Conservation (phyloP, 2,888 invertebrate genomes). For the Lasioglossum malachurum region DNA sequence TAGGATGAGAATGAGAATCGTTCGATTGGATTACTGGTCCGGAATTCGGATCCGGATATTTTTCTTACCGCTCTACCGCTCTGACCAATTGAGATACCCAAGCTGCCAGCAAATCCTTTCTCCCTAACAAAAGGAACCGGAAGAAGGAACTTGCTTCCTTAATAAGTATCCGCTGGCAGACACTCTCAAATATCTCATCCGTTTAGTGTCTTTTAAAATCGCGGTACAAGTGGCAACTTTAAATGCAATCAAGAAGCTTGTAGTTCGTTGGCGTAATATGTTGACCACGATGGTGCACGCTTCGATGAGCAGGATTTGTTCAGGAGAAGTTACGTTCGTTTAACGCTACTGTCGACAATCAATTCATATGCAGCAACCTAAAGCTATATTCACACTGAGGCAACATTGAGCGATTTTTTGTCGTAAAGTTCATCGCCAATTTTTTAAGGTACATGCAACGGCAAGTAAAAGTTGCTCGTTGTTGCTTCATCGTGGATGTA, state of each 20-base stretch:
- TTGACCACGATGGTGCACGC: not conserved
- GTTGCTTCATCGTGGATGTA: not conserved
- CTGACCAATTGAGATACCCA: slow-evolving; percentile 15
- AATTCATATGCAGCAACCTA: not conserved
- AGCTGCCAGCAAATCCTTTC: not conserved
- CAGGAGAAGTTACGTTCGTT: not conserved
- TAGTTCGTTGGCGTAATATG: not conserved
- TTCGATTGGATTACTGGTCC: slow-evolving; percentile 16
- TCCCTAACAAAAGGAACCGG: not conserved
- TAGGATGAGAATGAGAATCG: slow-evolving; percentile 8
- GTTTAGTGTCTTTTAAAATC: not conserved
- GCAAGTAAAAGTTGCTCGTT: not conserved
- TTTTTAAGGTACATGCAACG: not conserved
- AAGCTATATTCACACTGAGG: not conserved
- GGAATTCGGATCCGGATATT: slow-evolving; percentile 21
- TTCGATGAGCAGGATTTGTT: not conserved
- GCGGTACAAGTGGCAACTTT: not conserved
- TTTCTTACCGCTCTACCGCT: slow-evolving; percentile 17
- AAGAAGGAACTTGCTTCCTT: not conserved
- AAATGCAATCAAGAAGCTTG: not conserved
- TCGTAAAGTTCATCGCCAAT: not conserved
- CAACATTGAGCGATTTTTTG: not conserved
- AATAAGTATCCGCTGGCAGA: not conserved
- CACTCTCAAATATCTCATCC: not conserved
- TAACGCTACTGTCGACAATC: not conserved